phyloP scores from a whole-genome alignment of 2,888 invertebrate genomes.

The Cecidostiba fungosa region DNA sequence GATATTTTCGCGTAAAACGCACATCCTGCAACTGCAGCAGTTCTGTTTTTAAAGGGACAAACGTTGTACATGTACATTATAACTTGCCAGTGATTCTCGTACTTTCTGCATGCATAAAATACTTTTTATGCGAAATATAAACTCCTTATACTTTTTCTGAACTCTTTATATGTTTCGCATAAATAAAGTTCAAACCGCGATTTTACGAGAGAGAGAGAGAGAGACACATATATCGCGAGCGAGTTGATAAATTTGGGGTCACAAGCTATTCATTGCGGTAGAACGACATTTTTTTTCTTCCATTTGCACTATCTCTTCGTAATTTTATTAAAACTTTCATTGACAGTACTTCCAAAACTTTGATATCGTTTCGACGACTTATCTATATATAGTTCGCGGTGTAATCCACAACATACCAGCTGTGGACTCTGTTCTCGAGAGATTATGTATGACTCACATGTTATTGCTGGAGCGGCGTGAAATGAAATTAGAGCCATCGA shows the following conservation, averaged over 20 bases:
- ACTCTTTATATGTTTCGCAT: slow-evolving; percentile 45
- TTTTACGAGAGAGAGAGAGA: slow-evolving; percentile 7
- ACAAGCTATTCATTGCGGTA: slow-evolving; percentile 16
- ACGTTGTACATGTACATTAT: not conserved
- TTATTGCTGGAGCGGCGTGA: not conserved
- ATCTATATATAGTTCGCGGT: too few relatives aligned
- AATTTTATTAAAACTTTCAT: slow-evolving; percentile 5
- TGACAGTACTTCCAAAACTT: not conserved
- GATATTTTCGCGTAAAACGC: slow-evolving; percentile 13
- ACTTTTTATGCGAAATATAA: slow-evolving; percentile 52
- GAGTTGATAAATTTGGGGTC: slow-evolving; percentile 40
- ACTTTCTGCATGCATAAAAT: slow-evolving; percentile 44
- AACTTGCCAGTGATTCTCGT: not conserved
- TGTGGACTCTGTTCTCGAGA: too few relatives aligned
- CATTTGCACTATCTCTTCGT: not conserved
- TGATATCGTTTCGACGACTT: too few relatives aligned
- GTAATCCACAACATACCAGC: too few relatives aligned
- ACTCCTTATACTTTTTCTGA: slow-evolving; percentile 31
- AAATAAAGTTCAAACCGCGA: slow-evolving; percentile 52
- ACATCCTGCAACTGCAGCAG: not conserved
- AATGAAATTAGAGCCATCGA: not conserved
- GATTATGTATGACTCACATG: too few relatives aligned
- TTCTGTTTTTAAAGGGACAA: too few relatives aligned
- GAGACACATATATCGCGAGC: not conserved
- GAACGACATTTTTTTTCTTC: not conserved